A percentile compares a stretch with the other conserved stretches of the same genome.
These are phyloP conservation scores for Catharus fuscescens DNA, from an alignment of 2,113 vertebrate genomes.

Conservation along the genomic window DNA sequence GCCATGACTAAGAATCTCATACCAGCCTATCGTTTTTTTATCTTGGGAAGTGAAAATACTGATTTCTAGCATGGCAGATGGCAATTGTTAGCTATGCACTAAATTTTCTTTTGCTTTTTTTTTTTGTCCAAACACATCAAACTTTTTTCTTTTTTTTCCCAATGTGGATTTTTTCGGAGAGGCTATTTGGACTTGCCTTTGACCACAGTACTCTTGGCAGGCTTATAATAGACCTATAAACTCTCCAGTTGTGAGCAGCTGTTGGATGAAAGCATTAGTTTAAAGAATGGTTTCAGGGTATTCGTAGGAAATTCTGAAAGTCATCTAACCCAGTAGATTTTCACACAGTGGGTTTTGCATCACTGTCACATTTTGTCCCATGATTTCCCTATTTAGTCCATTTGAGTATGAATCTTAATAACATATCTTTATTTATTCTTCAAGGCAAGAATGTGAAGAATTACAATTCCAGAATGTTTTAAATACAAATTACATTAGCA, in stretches of 20 bases:
- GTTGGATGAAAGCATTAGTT: slow-evolving; percentile 9
- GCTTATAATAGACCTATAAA: slow-evolving; percentile 36
- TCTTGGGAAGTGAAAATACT: not conserved
- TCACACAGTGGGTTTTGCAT: not conserved
- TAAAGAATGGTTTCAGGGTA: slow-evolving; percentile 21
- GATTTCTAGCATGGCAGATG: not conserved
- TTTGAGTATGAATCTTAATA: slow-evolving; percentile 8
- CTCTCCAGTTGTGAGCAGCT: slow-evolving; percentile 24
- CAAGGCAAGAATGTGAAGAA: slow-evolving; percentile 20
- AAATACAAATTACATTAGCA: not conserved
- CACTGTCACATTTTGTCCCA: not conserved
- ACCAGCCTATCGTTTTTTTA: not conserved
- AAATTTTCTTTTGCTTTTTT: not conserved
- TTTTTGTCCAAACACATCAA: not conserved
- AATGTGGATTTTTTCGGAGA: not conserved
- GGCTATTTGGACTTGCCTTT: slow-evolving; percentile 30
- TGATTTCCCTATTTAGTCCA: not conserved
- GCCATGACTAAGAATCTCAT: not conserved
- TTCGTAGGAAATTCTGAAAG: slow-evolving; percentile 31
- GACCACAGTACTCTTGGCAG: slow-evolving; percentile 51
- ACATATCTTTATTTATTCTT: slow-evolving; percentile 22
- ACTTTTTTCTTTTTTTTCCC: slow-evolving; percentile 26
- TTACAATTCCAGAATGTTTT: slow-evolving; percentile 15
- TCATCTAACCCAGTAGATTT: not conserved
- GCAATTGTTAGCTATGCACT: not conserved